Evolutionary conservation across 2,797 vertebrate genomes (phyloP), one percentile per base, ranked within the genome.

Genomic region (Channallabes apus): DNA sequence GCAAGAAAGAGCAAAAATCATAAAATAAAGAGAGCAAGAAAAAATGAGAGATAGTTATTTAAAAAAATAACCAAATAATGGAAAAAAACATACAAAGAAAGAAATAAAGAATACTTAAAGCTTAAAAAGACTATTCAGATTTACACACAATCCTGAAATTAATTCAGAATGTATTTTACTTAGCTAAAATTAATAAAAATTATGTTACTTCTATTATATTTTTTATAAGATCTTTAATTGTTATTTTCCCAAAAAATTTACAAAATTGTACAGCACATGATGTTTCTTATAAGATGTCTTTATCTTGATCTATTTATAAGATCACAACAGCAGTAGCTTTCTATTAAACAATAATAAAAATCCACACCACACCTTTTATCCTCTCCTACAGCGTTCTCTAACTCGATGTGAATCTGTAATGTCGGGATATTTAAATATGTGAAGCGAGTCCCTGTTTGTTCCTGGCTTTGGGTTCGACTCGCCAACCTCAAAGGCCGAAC

Each of bases 401-500:
- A 80, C 61, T 46, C 3, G 24, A 65, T 38, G 78, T 64, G 24
- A 65, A 80, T 46, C 78, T 67, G 89, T 87, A 89, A 87, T 82
- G 88, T 89, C 87, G 84, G 89, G 94, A 93, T 92, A 93, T 92
- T 80, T 80, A 64, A 46, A 80, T 61, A 94, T 94, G 94, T 94
- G 92, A 94, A 94, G 92, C 89, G 87, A 91, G 89, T 90, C 91
- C 86, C 90, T 88, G 89, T 89, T 87, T 92, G 92, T 83, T 65
- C 62, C 62, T 87, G 89, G 91, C 87, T 89, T 90, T 79, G 82
- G 85, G 82, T 82, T 82, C 87, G 71, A 84, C n/a, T 62, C 72
- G 76, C 85, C 90, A 91, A 94, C 91, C 88, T 85, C 89, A 54
- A 88, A 80, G 61, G 86, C 90, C 86, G 88, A 88, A 87, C 91